Evolutionary conservation across 1,140 invertebrate genomes (phyloP).

Genomic region (Macrosteles quadrilineatus): DNA sequence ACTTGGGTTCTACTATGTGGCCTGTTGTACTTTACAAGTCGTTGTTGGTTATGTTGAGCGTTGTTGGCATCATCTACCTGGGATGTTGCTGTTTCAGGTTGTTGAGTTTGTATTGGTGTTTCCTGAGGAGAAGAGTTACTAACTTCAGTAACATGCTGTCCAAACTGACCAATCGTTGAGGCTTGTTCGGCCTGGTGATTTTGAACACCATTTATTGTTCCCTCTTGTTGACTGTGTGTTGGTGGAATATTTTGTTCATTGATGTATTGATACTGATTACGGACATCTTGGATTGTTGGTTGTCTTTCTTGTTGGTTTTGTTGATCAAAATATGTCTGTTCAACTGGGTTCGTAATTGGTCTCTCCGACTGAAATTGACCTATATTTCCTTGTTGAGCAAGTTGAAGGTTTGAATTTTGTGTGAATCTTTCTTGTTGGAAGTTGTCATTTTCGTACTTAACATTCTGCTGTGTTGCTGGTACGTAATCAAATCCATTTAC

Average conservation of each 20-base stretch:
- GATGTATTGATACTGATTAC: too few relatives aligned
- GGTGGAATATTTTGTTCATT: too few relatives aligned
- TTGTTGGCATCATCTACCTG: neutral
- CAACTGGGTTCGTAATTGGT: neutral
- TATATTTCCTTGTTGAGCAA: neutral
- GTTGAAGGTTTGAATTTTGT: neutral
- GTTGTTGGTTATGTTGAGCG: constrained; percentile 26
- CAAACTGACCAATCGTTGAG: neutral
- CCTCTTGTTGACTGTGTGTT: too few relatives aligned
- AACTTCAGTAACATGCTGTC: constrained; percentile 1
- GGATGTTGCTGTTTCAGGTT: constrained; percentile 5
- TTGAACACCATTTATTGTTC: too few relatives aligned
- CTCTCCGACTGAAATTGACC: neutral
- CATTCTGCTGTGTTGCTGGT: neutral
- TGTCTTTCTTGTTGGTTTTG: too few relatives aligned
- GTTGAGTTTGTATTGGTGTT: neutral
- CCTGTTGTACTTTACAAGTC: constrained; percentile 25
- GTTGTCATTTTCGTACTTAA: neutral
- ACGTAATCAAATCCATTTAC: neutral
- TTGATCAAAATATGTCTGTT: too few relatives aligned
- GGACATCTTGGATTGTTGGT: too few relatives aligned
- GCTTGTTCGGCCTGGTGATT: too few relatives aligned
- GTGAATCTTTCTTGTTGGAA: neutral
- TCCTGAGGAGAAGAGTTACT: neutral
- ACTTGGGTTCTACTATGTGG: neutral